Evolutionary conservation across 2,888 invertebrate genomes (phyloP), one percentile per base, ranked within the genome.

Genomic region (Lymantria dispar): DNA sequence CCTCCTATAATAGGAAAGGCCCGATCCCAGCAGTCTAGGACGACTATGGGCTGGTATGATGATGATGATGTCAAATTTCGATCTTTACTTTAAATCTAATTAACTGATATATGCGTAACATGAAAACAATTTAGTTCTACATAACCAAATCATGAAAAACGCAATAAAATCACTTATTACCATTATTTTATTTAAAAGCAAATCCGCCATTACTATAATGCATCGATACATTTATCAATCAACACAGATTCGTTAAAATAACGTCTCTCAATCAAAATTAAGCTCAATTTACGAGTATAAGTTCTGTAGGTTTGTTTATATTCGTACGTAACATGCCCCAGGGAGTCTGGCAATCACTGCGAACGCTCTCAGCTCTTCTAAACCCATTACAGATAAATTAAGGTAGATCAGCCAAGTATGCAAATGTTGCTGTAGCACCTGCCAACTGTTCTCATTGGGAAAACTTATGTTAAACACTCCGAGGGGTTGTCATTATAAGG

Each of bases 301-400:
- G 58, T 64, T 60, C 50, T 69, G 56, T 64, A 65, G 53, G 51
- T 58, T 54, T 59, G 54, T 70, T 63, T 58, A 66, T 65, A 54
- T 60, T 64, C 42, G 45, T 62, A 62, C 61, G 60, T 67, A 62
- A 58, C 60, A 58, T 48, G 65, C 85, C 68, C 82, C 37, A 8
- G 85, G 81, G 87, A 80, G 86, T 87, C 85, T 87, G 77, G 85
- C 83, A 87, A 87, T 87, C 87, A 83, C 78, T 72, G 77, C 72
- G 71, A 74, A 72, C 78, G 72, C 57, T 66, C 77, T 76, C 74
- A 75, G 78, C 80, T 83, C 83, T 85, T 84, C 74, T 72, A 78
- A 86, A 82, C 70, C 82, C 86, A 87, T 89, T 88, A 87, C 74
- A 80, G 82, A 77, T 85, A 85, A 86, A 89, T 89, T 85, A 87